A percentile compares a stretch with the other conserved stretches of the same genome.
Evolutionary conservation across 2,113 vertebrate genomes (phyloP).

Genomic region (Peromyscus polionotus): DNA sequence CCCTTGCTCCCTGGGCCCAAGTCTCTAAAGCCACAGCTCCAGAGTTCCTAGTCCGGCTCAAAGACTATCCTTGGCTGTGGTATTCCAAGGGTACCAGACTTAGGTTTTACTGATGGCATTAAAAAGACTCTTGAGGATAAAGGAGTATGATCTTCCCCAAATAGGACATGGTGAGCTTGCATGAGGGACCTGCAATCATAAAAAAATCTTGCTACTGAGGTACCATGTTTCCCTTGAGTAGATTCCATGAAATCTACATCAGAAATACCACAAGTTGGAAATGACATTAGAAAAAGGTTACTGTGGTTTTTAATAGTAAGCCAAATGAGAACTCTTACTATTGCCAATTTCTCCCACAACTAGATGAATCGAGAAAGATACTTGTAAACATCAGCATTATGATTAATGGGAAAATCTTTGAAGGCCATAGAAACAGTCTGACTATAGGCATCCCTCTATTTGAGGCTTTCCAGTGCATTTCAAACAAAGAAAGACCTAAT

Average conservation of each 20-base stretch:
- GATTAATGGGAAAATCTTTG: conserved; percentile 95
- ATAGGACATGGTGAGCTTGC: background rate
- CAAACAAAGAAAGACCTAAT: conserved; percentile 94
- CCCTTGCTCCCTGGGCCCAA: background rate
- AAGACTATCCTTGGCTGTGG: background rate
- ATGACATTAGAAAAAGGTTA: conserved; percentile 90
- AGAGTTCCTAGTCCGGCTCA: background rate
- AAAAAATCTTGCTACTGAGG: background rate
- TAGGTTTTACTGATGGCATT: background rate
- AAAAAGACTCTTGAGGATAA: background rate
- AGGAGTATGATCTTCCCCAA: background rate
- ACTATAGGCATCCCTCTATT: conserved; percentile 98
- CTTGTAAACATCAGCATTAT: conserved; percentile 97
- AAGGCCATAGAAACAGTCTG: conserved; percentile 99
- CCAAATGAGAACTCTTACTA: conserved; percentile 98
- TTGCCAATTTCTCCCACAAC: conserved; percentile 97
- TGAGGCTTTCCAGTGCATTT: conserved; percentile 99
- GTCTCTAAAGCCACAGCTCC: background rate
- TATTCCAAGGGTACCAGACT: background rate
- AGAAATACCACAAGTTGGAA: conserved; percentile 89
- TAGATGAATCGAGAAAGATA: conserved; percentile 97
- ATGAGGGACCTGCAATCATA: background rate
- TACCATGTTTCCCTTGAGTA: background rate
- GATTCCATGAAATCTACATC: background rate
- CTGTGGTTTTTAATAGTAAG: conserved; percentile 96